Conservation (phyloP, 1,140 invertebrate species). For the Pectinophora gossypiella region DNA sequence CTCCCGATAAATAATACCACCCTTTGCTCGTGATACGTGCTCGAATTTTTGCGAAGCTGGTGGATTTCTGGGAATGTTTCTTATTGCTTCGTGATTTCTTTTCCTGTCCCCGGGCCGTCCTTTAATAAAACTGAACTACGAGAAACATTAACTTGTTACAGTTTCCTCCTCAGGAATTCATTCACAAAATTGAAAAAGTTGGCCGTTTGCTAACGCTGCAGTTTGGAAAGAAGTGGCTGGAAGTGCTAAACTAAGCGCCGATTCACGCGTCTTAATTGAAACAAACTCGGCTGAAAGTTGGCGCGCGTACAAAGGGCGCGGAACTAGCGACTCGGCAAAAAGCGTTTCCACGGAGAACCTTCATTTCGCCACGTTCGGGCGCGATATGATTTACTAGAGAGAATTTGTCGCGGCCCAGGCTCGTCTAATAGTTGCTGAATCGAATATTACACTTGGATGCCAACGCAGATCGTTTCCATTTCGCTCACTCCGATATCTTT, state of each 20-base stretch:
- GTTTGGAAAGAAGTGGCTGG: constrained; percentile 16
- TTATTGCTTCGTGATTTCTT: constrained; percentile 2
- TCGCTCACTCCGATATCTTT: constrained; percentile 17
- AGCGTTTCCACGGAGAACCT: constrained; percentile 13
- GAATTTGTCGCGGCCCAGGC: constrained; percentile 35
- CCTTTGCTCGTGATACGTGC: constrained; percentile 12
- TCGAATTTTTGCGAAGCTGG: constrained; percentile 11
- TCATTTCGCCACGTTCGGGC: constrained; percentile 28
- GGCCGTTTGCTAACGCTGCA: constrained; percentile 13
- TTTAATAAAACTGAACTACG: neutral
- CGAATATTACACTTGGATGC: constrained; percentile 38
- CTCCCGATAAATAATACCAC: constrained; percentile 21
- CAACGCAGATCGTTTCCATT: constrained; percentile 26
- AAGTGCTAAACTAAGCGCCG: constrained; percentile 22
- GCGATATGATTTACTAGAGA: constrained; percentile 40
- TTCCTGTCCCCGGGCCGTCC: neutral
- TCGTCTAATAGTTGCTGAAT: constrained; percentile 47
- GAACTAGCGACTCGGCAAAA: constrained; percentile 27
- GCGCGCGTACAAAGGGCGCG: constrained; percentile 23
- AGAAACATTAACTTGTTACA: neutral
- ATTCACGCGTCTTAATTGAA: constrained; percentile 37
- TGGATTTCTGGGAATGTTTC: constrained; percentile 3
- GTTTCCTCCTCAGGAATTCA: neutral
- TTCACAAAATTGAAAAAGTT: constrained; percentile 2
- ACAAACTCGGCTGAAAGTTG: constrained; percentile 27